Percentiles rank a stretch among this genome's conserved stretches.
phyloP scores from a whole-genome alignment of 2,888 invertebrate genomes.

The Erebia ligea region DNA sequence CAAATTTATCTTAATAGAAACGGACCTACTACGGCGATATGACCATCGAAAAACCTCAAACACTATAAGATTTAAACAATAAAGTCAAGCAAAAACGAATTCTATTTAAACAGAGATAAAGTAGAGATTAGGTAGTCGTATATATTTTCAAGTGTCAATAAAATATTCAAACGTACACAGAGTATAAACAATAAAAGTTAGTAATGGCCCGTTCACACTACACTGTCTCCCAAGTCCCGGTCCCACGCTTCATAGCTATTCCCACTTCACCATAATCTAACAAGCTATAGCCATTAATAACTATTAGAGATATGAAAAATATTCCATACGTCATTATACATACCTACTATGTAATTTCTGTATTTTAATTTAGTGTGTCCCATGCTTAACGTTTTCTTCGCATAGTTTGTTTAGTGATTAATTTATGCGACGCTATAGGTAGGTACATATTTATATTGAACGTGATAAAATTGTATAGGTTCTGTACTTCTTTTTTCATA shows the following conservation, averaged over 20 bases:
- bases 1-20: constrained; percentile 41
- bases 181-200: constrained; percentile 70
- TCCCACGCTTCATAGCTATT: constrained; percentile 63
- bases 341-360: constrained; percentile 31
- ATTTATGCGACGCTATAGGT: not conserved
- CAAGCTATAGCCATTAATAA: constrained; percentile 43
- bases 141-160: constrained; percentile 56
- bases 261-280: constrained; percentile 55
- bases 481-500: constrained; percentile 15
- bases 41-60: constrained; percentile 34
- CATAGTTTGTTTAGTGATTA: constrained; percentile 27
- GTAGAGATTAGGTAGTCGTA: constrained; percentile 16
- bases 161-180: constrained; percentile 56
- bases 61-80: constrained; percentile 27
- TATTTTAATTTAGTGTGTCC: constrained; percentile 36
- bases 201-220: constrained; percentile 70
- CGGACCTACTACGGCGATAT: constrained; percentile 42
- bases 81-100: constrained; percentile 21
- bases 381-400: constrained; percentile 24
- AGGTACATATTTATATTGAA: not conserved
- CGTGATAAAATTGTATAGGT: constrained; percentile 12
- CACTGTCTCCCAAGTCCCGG: constrained; percentile 54
- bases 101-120: constrained; percentile 22
- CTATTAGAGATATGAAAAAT: constrained; percentile 43
- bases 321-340: constrained; percentile 37